These are phyloP conservation scores for Melitaea athalia DNA, from an alignment of 2,888 invertebrate genomes.

Conservation along the genomic window DNA sequence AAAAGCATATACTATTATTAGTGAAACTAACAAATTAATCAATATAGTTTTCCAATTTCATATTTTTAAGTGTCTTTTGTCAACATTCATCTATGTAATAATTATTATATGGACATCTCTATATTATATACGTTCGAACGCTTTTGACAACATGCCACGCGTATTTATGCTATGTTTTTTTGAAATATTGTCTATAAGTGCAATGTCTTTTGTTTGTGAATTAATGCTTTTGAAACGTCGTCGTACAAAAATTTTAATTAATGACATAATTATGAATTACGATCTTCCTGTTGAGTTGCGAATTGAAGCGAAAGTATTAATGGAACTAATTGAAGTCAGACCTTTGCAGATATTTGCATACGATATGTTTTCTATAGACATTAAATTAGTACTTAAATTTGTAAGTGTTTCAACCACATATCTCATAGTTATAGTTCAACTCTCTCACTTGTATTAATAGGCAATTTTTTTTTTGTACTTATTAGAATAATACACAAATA, in stretches of 20 bases:
- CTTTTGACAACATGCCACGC: constrained; percentile 34
- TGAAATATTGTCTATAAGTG: constrained; percentile 23
- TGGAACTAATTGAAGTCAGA: constrained; percentile 65
- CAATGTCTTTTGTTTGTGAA: constrained; percentile 49
- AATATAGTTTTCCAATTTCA: constrained; percentile 62
- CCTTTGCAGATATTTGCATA: constrained; percentile 48
- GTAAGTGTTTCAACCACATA: constrained; percentile 67
- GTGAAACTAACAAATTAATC: constrained; percentile 52
- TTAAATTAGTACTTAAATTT: constrained; percentile 63
- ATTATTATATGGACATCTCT: constrained; percentile 60
- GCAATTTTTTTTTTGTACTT: too few relatives aligned
- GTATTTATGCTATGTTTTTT: constrained; percentile 42
- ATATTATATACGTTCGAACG: constrained; percentile 48
- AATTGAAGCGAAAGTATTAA: constrained; percentile 63
- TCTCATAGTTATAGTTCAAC: constrained; percentile 66
- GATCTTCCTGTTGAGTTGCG: constrained; percentile 57
- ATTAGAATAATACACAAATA: too few relatives aligned
- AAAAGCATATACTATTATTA: constrained; percentile 54
- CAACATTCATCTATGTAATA: constrained; percentile 58
- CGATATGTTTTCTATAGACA: constrained; percentile 66
- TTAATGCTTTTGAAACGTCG: constrained; percentile 51
- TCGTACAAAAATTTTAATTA: constrained; percentile 55
- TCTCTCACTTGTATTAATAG: constrained; percentile 56
- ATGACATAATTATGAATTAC: constrained; percentile 65
- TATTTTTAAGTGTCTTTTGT: constrained; percentile 60